Conservation (phyloP, 2,888 invertebrate species). For the Dioctria linearis region DNA sequence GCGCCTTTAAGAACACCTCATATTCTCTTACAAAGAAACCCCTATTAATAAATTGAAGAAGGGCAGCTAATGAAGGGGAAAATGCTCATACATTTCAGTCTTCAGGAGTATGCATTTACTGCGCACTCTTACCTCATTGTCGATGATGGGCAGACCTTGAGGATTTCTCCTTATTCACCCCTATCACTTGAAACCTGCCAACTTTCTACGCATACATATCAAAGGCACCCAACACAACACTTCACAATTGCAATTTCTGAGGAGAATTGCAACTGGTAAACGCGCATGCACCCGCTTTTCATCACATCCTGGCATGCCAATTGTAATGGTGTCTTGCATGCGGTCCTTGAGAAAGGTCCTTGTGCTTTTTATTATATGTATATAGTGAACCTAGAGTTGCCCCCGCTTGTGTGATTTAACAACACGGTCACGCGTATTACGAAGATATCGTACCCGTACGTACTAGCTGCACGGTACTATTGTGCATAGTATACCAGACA, state of each 20-base stretch:
- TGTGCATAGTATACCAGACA: slow-evolving; percentile 42
- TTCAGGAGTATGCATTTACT: slow-evolving; percentile 16
- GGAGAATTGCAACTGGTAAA: neutral
- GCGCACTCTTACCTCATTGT: slow-evolving; percentile 26
- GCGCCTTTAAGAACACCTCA: slow-evolving; percentile 55
- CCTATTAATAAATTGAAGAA: slow-evolving; percentile 50
- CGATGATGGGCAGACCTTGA: slow-evolving; percentile 24
- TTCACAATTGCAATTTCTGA: slow-evolving; percentile 3
- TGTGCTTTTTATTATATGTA: slow-evolving; percentile 40
- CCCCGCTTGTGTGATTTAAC: slow-evolving; percentile 17
- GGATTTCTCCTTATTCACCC: slow-evolving; percentile 27
- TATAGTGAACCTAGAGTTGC: slow-evolving; percentile 10
- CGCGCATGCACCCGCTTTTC: slow-evolving; percentile 7
- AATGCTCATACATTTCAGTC: slow-evolving; percentile 37
- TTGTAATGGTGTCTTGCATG: slow-evolving; percentile 30
- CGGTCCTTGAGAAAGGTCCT: slow-evolving; percentile 51
- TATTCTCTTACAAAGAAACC: slow-evolving; percentile 51
- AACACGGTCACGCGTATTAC: slow-evolving; percentile 47
- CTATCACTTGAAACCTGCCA: neutral
- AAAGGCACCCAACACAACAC: slow-evolving; percentile 7
- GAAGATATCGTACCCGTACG: slow-evolving; percentile 53
- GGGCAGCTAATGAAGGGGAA: slow-evolving; percentile 44
- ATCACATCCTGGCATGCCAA: slow-evolving; percentile 7
- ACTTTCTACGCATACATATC: neutral
- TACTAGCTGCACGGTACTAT: slow-evolving; percentile 47